Evolutionary conservation across 1,140 invertebrate species (phyloP).

Genomic region (Polypedilum pembai): DNA sequence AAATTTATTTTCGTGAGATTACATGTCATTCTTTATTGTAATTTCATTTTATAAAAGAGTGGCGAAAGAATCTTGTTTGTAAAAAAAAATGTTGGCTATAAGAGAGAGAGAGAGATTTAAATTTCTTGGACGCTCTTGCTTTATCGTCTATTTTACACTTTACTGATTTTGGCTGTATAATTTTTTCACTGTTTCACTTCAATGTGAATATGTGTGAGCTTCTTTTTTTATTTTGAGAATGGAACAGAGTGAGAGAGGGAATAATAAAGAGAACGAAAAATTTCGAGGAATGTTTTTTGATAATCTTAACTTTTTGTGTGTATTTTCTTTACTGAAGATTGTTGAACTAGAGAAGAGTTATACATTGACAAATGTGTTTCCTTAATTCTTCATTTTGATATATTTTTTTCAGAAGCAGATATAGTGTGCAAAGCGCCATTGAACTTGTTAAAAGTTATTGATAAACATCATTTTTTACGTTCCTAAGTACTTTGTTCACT

Average conservation of each 20-base stretch:
- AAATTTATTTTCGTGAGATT: slow-evolving; percentile 16
- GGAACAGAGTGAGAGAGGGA: too few relatives aligned
- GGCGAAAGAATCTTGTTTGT: slow-evolving; percentile 22
- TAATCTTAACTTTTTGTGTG: neutral
- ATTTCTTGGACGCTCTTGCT: neutral
- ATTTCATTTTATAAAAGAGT: slow-evolving; percentile 22
- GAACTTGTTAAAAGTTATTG: neutral
- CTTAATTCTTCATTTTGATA: too few relatives aligned
- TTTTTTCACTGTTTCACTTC: neutral
- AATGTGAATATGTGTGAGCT: slow-evolving; percentile 2
- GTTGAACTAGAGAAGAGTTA: too few relatives aligned
- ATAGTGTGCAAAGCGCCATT: too few relatives aligned
- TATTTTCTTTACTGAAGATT: too few relatives aligned
- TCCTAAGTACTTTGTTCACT: too few relatives aligned
- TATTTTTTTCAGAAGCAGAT: too few relatives aligned
- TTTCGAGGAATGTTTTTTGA: neutral
- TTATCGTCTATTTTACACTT: slow-evolving; percentile 13
- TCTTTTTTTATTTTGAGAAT: neutral
- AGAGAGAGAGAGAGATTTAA: neutral
- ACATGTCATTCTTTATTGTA: slow-evolving; percentile 26
- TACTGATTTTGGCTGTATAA: neutral
- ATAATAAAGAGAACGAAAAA: neutral
- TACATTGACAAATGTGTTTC: too few relatives aligned
- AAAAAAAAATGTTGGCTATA: slow-evolving; percentile 23
- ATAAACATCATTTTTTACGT: neutral